These are phyloP conservation scores for Oreochromis mossambicus DNA, from an alignment of 2,797 vertebrate genomes.

Conservation along the genomic window DNA sequence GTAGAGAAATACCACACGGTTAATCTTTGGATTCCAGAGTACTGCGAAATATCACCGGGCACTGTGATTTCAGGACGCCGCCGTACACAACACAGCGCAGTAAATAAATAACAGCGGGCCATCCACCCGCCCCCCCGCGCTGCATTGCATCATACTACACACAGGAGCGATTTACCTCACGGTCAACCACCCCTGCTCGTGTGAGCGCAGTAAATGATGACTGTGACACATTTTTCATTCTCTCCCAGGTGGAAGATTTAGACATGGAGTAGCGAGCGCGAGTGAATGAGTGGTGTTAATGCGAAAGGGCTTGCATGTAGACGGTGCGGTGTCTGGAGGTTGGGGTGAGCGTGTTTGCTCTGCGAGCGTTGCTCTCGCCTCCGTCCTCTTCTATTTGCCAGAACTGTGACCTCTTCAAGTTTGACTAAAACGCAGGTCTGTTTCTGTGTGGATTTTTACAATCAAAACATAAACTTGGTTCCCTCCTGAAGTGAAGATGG, in stretches of 20 bases:
- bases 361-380: conserved; percentile 24
- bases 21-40: conserved; percentile 66
- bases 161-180: conserved; percentile 55
- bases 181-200: conserved; percentile 58
- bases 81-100: conserved; percentile 9
- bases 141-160: conserved; percentile 64
- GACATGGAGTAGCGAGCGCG: conserved; percentile 40
- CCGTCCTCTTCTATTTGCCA: conserved; percentile 42
- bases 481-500: not conserved
- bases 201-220: conserved; percentile 56
- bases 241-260: conserved; percentile 69
- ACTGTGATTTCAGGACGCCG: conserved; percentile 54
- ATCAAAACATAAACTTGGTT: conserved; percentile 3
- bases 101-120: conserved; percentile 65
- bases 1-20: conserved; percentile 81
- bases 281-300: conserved; percentile 6
- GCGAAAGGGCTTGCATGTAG: not conserved
- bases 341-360: conserved; percentile 28
- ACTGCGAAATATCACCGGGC: conserved; percentile 75
- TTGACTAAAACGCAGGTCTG: conserved; percentile 35
- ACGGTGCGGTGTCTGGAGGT: conserved; percentile 11
- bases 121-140: not conserved
- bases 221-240: conserved; percentile 66
- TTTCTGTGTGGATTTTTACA: conserved; percentile 17
- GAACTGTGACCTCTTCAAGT: conserved; percentile 50